Base-by-base conservation (phyloP, 2,888 invertebrate species). In the Drosophila subquinaria region DNA sequence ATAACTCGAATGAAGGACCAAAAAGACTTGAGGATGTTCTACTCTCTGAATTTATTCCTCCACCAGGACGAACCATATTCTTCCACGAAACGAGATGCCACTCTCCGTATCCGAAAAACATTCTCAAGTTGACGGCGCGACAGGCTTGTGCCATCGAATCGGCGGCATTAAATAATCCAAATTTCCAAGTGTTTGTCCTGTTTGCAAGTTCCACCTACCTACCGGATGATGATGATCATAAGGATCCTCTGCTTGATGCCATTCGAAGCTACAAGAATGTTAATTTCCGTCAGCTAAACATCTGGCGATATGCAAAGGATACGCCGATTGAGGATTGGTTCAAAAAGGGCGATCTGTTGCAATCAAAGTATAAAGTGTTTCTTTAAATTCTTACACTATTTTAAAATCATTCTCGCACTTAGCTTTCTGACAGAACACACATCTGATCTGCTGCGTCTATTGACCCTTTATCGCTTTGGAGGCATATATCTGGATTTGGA, bases 401-500 rank as follows among this genome's bases (percentile, higher is more conserved):
- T 4, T 13, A 13, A 11, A 6, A 55, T 13, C 1, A 4, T 30
- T 0, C 0, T 5, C 10, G 1, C 11, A 10, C 30, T 6, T 15
- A 59, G 73, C 0, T 76, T 0, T 40, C 65, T 65, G 30, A 75
- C 89, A 9, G 90, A 92, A 1, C 92, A 91, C 67, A 79, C 89
- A 40, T 88, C 91, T 1, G 92, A 92, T 68, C 90, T 92, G 59
- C 76, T 91, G 52, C 90, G 92, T 8, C 92, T 90, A 65, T 64
- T 92, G 35, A 92, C 91, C 0, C 92, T 97, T 5, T 96, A 95
- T 94, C 96, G 95, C 88, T 96, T 94, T 90, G 96, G 96, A 13
- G 97, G 97, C 0, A 95, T 96, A 55, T 97, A 96, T 90, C 91
- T 97, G 59, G 97, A 97, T 83, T 92, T 96, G 76, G 97, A 97